These are phyloP conservation scores for Ischnus inquisitorius DNA, from an alignment of 2,888 invertebrate species.

Conservation along the genomic window DNA sequence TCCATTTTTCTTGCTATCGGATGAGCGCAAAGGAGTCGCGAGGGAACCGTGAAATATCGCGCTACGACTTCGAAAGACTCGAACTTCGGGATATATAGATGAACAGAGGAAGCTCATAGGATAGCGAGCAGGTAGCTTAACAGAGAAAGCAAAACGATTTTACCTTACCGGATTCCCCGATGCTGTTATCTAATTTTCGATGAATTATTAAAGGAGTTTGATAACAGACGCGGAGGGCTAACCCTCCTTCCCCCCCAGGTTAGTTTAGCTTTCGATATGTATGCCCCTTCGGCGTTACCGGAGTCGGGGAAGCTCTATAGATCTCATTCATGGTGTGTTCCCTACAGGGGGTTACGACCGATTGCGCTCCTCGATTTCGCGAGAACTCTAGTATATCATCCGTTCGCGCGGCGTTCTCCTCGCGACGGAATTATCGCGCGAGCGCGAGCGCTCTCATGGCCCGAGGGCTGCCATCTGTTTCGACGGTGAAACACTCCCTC, in stretches of 20 bases:
- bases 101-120: neutral
- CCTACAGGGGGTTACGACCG: constrained; percentile 54
- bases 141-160: constrained; percentile 7
- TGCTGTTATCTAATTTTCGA: constrained; percentile 70
- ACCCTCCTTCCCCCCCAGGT: too few relatives aligned
- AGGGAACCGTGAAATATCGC: neutral
- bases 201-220: constrained; percentile 80
- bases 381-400: constrained; percentile 48
- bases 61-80: neutral
- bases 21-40: constrained; percentile 7
- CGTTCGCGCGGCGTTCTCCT: constrained; percentile 52
- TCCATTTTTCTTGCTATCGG: constrained; percentile 39
- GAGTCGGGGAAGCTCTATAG: neutral
- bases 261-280: neutral
- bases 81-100: neutral
- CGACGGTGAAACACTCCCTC: constrained; percentile 74
- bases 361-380: constrained; percentile 55
- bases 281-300: constrained; percentile 55
- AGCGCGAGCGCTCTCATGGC: constrained; percentile 81
- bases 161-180: constrained; percentile 33
- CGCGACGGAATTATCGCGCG: constrained; percentile 71
- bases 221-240: constrained; percentile 70
- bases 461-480: constrained; percentile 84
- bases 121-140: neutral
- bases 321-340: constrained; percentile 44